Percentiles rank a stretch among this genome's conserved stretches.
phyloP scores from a whole-genome alignment of 2,113 vertebrate species.

The Herpetotheres cachinnans region DNA sequence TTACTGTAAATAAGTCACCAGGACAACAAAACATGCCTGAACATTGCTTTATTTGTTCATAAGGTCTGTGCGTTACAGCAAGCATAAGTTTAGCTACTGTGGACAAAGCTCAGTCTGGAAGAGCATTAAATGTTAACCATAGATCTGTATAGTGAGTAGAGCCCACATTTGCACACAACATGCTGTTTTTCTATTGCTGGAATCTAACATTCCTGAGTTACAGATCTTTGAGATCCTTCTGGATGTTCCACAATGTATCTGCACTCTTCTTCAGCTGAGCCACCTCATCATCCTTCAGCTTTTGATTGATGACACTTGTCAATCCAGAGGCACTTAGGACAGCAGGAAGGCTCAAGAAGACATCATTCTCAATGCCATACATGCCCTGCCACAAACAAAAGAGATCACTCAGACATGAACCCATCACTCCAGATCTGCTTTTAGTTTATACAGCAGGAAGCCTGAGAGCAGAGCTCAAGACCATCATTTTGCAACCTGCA shows the following conservation, averaged over 20 bases:
- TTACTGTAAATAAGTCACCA: not conserved
- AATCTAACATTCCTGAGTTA: slow-evolving; percentile 40
- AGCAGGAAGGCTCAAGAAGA: slow-evolving; percentile 93
- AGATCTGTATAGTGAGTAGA: not conserved
- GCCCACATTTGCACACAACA: not conserved
- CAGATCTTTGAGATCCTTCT: slow-evolving; percentile 93
- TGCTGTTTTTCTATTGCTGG: not conserved
- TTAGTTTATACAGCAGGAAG: not conserved
- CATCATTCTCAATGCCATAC: slow-evolving; percentile 90
- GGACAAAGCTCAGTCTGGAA: slow-evolving; percentile 31
- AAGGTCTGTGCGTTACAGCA: slow-evolving; percentile 53
- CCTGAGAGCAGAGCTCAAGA: not conserved
- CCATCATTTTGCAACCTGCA: not conserved
- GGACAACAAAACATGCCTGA: not conserved
- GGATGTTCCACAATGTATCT: slow-evolving; percentile 90
- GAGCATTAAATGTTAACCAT: not conserved
- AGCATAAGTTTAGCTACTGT: slow-evolving; percentile 20
- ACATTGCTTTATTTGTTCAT: slow-evolving; percentile 73
- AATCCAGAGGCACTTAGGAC: slow-evolving; percentile 85
- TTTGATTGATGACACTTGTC: slow-evolving; percentile 90
- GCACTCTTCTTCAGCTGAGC: slow-evolving; percentile 89
- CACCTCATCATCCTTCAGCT: slow-evolving; percentile 86
- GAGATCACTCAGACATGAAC: not conserved
- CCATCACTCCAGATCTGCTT: not conserved
- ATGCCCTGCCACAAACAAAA: slow-evolving; percentile 76